These are phyloP conservation scores for Drosophila carrolli DNA, from an alignment of 1,140 invertebrate genomes.

Conservation along the genomic window DNA sequence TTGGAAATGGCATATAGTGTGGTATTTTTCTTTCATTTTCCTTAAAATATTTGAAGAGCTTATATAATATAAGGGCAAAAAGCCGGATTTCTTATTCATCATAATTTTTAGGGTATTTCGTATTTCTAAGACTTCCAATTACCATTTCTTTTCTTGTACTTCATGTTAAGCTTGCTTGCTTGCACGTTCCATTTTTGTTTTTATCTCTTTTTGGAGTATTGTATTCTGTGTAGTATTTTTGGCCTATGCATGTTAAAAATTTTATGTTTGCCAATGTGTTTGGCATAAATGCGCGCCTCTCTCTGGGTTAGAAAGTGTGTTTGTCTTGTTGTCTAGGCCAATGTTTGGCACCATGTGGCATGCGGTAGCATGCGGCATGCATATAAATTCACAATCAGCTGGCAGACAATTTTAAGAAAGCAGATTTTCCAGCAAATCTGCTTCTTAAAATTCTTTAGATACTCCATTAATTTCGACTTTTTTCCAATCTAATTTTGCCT, in stretches of 20 bases:
- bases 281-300: conserved; percentile 66
- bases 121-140: neutral
- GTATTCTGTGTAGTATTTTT: conserved; percentile 76
- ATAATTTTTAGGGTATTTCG: neutral
- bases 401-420: conserved; percentile 41
- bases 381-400: conserved; percentile 67
- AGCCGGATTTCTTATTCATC: neutral
- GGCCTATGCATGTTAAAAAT: conserved; percentile 81
- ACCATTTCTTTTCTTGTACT: neutral
- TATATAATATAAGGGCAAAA: no score
- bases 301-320: neutral
- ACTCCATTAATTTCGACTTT: conserved; percentile 16
- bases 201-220: conserved; percentile 58
- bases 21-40: no score
- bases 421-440: conserved; percentile 30
- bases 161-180: conserved; percentile 29
- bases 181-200: conserved; percentile 9
- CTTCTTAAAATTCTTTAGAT: conserved; percentile 7
- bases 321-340: conserved; percentile 57
- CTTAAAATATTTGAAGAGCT: no score
- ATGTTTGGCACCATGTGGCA: conserved; percentile 75
- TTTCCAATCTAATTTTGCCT: conserved; percentile 23
- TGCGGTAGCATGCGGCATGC: conserved; percentile 71
- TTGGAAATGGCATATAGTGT: no score
- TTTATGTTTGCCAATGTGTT: conserved; percentile 81